A percentile compares a stretch with the other conserved stretches of the same genome.
These are phyloP conservation scores for Hypocryptadius cinnamomeus DNA, from an alignment of 2,113 vertebrate species.

Conservation along the genomic window DNA sequence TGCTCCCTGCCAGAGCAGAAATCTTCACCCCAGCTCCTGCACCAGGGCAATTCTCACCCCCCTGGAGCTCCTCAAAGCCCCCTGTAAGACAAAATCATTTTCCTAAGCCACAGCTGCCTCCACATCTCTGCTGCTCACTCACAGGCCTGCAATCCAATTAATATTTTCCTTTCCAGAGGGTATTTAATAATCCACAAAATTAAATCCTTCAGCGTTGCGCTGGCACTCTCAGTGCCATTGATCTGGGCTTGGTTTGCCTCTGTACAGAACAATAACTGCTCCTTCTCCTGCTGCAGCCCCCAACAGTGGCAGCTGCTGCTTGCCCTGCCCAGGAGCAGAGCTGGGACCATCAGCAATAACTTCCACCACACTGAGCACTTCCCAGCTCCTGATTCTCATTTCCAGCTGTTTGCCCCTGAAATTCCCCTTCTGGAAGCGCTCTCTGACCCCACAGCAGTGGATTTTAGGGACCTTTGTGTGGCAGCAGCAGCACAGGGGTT, in stretches of 20 bases:
- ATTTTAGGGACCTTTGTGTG: neutral
- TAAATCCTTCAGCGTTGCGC: neutral
- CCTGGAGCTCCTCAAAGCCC: neutral
- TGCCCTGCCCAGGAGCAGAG: neutral
- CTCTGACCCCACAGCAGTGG: neutral
- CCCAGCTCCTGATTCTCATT: neutral
- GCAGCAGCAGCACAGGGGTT: neutral
- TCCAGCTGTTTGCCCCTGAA: neutral
- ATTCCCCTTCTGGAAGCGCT: neutral
- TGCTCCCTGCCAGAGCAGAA: neutral
- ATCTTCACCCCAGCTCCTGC: neutral
- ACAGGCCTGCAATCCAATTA: constrained; percentile 35
- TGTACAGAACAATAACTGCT: neutral
- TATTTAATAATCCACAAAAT: constrained; percentile 51
- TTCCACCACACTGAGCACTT: fast-evolving
- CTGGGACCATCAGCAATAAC: fast-evolving
- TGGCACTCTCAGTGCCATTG: neutral
- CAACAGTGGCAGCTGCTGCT: fast-evolving
- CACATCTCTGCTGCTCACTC: neutral
- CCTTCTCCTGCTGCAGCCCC: neutral
- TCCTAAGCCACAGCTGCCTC: constrained; percentile 5
- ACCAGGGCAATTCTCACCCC: neutral
- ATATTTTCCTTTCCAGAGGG: constrained; percentile 46
- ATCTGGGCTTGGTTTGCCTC: neutral
- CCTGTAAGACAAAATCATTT: neutral